Conservation (phyloP, 2,797 vertebrate genomes). For the Toxotes lorentzi region DNA sequence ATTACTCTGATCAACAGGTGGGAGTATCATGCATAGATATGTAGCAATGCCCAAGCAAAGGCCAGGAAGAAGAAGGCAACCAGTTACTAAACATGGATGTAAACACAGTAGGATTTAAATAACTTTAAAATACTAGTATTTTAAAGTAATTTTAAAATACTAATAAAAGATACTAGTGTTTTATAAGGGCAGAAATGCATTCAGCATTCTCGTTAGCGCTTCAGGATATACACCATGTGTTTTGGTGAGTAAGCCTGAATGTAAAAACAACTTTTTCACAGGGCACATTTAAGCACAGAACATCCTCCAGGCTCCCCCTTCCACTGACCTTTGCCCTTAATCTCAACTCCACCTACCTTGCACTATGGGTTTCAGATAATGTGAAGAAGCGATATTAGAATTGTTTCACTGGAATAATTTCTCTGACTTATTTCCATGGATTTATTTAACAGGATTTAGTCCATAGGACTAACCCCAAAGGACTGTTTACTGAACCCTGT, state of each 20-base stretch:
- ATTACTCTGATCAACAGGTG: not conserved
- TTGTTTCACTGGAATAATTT: not conserved
- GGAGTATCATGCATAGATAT: not conserved
- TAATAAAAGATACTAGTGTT: too few species aligned
- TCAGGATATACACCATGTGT: not conserved
- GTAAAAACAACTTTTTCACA: not conserved
- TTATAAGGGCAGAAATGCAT: not conserved
- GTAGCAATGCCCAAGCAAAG: not conserved
- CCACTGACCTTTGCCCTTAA: slow-evolving; percentile 22
- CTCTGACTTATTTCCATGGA: not conserved
- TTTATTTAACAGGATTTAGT: not conserved
- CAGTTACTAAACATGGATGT: not conserved
- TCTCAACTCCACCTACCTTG: not conserved
- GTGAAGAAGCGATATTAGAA: not conserved
- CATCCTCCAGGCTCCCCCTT: slow-evolving; percentile 21
- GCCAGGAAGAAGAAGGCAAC: not conserved
- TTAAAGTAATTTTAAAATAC: not conserved
- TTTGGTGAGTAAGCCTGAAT: slow-evolving; percentile 1
- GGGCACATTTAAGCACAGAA: slow-evolving; percentile 14
- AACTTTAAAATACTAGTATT: too few species aligned
- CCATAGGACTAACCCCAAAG: not conserved
- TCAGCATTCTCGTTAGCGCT: not conserved
- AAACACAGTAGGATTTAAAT: not conserved
- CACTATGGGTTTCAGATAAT: slow-evolving; percentile 1
- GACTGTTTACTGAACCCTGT: not conserved